These are phyloP conservation scores for Spongia lamella DNA, from an alignment of 37 sponge, comb jelly and placozoan species.

Conservation along the genomic window DNA sequence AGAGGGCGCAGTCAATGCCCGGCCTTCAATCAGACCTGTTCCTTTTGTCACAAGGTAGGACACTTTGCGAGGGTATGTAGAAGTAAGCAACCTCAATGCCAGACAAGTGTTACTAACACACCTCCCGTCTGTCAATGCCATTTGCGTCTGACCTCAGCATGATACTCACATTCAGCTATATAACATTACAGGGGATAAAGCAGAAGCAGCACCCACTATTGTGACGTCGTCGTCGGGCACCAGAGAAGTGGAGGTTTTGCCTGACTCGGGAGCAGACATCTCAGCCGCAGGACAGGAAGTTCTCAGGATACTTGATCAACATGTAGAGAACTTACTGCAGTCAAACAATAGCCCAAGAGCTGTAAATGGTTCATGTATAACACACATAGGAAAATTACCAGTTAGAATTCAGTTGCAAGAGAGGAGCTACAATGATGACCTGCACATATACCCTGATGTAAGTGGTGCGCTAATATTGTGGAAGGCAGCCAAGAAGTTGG, in stretches of 20 bases:
- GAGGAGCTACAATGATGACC: background rate
- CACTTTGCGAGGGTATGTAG: conserved; percentile 30
- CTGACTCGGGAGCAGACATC: too few relatives aligned
- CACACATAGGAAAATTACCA: conserved; percentile 29
- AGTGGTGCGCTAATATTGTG: conserved; percentile 21
- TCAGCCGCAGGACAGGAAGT: conserved; percentile 12
- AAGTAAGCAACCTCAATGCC: background rate
- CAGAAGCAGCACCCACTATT: conserved; percentile 31
- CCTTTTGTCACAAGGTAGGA: conserved; percentile 31
- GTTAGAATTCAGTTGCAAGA: conserved; percentile 1
- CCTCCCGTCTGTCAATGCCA: too few relatives aligned
- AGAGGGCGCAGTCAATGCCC: conserved; percentile 24
- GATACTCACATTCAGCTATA: background rate
- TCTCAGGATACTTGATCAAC: conserved; percentile 10
- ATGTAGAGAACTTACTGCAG: conserved; percentile 29
- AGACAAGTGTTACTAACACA: too few relatives aligned
- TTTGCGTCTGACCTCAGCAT: too few relatives aligned
- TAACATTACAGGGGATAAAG: background rate
- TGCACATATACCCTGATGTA: conserved; percentile 37
- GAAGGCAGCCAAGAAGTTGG: conserved; percentile 24
- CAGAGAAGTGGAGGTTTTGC: conserved; percentile 5
- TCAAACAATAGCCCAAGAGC: conserved; percentile 21
- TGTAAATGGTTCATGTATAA: conserved; percentile 20
- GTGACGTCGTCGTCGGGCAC: conserved; percentile 5
- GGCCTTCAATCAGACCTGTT: conserved; percentile 22